Conservation (phyloP, 2,888 invertebrate genomes). For the Azorinus chamasolen region DNA sequence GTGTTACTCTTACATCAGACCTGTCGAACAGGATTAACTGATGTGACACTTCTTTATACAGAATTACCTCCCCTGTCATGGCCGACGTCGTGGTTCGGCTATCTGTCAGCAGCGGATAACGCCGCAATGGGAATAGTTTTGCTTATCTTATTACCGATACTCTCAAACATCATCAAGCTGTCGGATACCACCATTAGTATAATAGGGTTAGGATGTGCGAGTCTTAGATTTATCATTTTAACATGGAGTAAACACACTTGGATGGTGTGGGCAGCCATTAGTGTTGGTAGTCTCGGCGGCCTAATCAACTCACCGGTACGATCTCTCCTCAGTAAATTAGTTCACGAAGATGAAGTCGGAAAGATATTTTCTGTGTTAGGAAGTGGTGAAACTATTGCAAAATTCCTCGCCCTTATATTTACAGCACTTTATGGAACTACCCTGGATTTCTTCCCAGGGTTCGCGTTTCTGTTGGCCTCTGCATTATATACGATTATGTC, state of each 20-base stretch:
- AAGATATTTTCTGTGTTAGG: conserved; percentile 83
- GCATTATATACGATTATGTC: conserved; percentile 71
- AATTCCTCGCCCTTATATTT: conserved; percentile 81
- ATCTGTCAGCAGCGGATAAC: conserved; percentile 83
- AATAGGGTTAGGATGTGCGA: conserved; percentile 79
- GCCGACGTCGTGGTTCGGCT: conserved; percentile 83
- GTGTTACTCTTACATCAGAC: conserved; percentile 79
- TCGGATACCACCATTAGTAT: conserved; percentile 79
- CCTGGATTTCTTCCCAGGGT: conserved; percentile 79
- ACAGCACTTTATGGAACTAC: conserved; percentile 81
- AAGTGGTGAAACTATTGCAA: conserved; percentile 83
- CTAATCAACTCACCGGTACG: conserved; percentile 81
- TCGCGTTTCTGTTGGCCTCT: conserved; percentile 80
- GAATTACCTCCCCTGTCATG: conserved; percentile 81
- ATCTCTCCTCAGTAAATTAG: conserved; percentile 82
- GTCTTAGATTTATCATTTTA: conserved; percentile 73
- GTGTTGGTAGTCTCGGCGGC: conserved; percentile 77
- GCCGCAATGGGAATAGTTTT: conserved; percentile 82
- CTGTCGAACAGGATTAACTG: conserved; percentile 83
- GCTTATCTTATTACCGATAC: conserved; percentile 79
- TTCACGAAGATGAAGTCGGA: conserved; percentile 82
- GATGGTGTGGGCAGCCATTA: conserved; percentile 80
- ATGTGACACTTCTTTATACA: conserved; percentile 82
- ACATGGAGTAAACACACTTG: conserved; percentile 74
- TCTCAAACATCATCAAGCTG: conserved; percentile 74